Evolutionary conservation across 2,797 vertebrate genomes (phyloP).

Genomic region (Helicolenus hilgendorfi): DNA sequence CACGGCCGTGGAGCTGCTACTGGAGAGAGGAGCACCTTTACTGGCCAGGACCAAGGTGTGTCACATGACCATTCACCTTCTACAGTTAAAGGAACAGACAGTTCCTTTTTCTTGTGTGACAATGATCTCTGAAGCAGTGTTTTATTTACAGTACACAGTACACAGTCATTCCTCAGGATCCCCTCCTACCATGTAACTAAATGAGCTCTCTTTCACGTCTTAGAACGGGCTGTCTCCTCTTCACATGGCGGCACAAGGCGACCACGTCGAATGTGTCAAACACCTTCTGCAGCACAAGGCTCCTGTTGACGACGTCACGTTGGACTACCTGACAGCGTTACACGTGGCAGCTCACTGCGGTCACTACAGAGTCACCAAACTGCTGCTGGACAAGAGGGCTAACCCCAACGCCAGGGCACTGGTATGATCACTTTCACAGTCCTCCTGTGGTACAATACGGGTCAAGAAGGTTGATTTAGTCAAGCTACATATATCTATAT

Average conservation of each 20-base stretch:
- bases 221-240: constrained; percentile 98
- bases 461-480: background rate
- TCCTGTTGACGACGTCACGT: constrained; percentile 96
- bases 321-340: constrained; percentile 97
- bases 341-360: constrained; percentile 98
- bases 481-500: background rate
- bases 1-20: constrained; percentile 94
- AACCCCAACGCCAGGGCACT: constrained; percentile 98
- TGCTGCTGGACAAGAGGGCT: constrained; percentile 98
- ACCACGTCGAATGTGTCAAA: constrained; percentile 98
- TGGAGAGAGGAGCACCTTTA: constrained; percentile 96
- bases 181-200: background rate
- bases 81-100: background rate
- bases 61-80: too few species aligned
- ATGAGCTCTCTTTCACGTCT: background rate
- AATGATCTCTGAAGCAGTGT: background rate
- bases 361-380: constrained; percentile 97
- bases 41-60: constrained; percentile 97
- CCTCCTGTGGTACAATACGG: background rate
- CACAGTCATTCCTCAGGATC: background rate
- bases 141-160: background rate
- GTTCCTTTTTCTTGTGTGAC: background rate
- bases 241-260: constrained; percentile 98
- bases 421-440: constrained; percentile 77
- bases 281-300: constrained; percentile 97